phyloP scores from a whole-genome alignment of 2,113 vertebrate species.

The Candoia aspera region DNA sequence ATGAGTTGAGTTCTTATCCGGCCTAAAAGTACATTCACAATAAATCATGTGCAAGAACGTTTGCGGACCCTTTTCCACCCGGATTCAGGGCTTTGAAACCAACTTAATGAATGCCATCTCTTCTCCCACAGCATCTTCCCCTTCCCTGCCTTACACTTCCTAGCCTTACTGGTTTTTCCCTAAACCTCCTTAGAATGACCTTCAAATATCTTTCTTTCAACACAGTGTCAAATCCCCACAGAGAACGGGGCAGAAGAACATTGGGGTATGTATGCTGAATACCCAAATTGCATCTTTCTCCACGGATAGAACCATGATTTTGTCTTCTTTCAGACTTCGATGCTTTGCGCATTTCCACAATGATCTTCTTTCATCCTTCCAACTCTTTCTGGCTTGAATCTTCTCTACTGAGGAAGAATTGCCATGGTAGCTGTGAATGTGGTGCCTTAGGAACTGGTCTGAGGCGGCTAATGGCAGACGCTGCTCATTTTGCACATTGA shows the following conservation, averaged over 20 bases:
- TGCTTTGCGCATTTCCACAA: not conserved
- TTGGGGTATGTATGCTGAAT: constrained; percentile 18
- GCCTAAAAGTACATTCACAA: not conserved
- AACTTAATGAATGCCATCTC: no score
- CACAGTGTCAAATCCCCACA: constrained; percentile 20
- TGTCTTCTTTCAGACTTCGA: not conserved
- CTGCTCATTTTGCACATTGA: not conserved
- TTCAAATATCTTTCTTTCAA: constrained; percentile 24
- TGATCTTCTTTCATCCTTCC: not conserved
- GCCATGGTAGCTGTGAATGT: not conserved
- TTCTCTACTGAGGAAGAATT: not conserved
- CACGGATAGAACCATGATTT: not conserved
- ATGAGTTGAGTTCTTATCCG: not conserved
- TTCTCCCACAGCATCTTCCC: not conserved
- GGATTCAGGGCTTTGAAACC: no score
- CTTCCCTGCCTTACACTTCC: not conserved
- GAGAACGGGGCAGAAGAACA: not conserved
- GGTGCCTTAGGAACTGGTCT: constrained; percentile 2
- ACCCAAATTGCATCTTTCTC: not conserved
- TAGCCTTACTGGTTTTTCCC: not conserved
- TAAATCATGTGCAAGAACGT: no score
- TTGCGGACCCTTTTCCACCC: not conserved
- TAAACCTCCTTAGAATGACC: not conserved
- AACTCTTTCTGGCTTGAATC: not conserved
- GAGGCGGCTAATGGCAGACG: not conserved